Base-by-base conservation (phyloP, 1,140 invertebrate genomes). In the Cylas formicarius region DNA sequence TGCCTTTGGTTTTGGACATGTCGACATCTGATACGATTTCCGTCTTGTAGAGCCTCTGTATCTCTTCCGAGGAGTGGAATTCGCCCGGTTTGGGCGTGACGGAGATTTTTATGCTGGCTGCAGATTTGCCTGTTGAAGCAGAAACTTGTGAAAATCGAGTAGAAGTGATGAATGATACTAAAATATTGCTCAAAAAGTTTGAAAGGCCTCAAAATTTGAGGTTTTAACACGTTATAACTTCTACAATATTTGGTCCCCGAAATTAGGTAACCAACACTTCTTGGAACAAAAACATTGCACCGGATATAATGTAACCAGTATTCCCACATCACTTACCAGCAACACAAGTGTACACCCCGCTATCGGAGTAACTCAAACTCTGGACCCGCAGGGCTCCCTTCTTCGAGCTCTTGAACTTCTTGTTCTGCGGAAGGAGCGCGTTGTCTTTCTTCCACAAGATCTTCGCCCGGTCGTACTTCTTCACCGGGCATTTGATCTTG, bases 401-500 rank as follows among this genome's bases (percentile, higher is more conserved):
- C 58, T 82, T 87, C 11, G 85, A 89, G 20, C 90, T 82, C 61
- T 86, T 84, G 52, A 84, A 80, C 53, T 89, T 86, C 53, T 81
- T 81, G 1, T 77, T 79, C 46, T 81, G 82, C 6, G 74, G 72
- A 36, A 89, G 68, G 27, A 78, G 76, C 50, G 78, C 77, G 33
- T 82, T 76, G 56, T 88, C 84, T 62, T 90, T 90, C 24, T 76
- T 78, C 87, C 88, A 90, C 53, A 79, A 72, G 43, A 91, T 87
- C 63, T 81, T 84, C 59, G 74, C 87, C 62, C 72, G 80, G 75
- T 77, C 84, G 56, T 77, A 81, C 23, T 78, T 78, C 57, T 88
- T 86, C 5, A 90, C 86, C 0, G 88, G 89, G 61, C 90, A 94
- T 60, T 89, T 85, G 46, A 94, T 89, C 66, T 90, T 91, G 31